Percentiles rank a stretch among this genome's conserved stretches.
Conservation (phyloP, 1,140 invertebrate genomes). For the Trissolcus basalis region DNA sequence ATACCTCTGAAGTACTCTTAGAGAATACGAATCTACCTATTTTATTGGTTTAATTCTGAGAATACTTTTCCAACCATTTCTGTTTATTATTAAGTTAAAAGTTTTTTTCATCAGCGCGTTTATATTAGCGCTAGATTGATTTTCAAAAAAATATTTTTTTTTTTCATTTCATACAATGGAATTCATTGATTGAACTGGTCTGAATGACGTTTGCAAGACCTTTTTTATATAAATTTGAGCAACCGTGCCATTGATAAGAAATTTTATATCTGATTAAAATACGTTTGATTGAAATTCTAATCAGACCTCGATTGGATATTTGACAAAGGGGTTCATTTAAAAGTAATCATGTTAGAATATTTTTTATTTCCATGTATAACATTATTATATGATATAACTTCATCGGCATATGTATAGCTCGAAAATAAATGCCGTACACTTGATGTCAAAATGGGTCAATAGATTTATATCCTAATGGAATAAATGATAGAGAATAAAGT, state of each 20-base stretch:
- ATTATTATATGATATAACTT: constrained; percentile 1
- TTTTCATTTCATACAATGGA: neutral
- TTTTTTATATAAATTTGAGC: too few relatives aligned
- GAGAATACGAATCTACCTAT: constrained; percentile 48
- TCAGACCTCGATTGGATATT: too few relatives aligned
- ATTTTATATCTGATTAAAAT: too few relatives aligned
- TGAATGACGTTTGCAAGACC: too few relatives aligned
- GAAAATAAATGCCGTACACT: constrained; percentile 29
- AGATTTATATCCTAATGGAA: constrained; percentile 24
- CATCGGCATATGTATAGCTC: constrained; percentile 6
- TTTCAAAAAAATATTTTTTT: neutral
- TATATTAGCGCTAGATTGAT: constrained; percentile 4
- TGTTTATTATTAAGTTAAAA: constrained; percentile 47
- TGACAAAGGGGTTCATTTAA: too few relatives aligned
- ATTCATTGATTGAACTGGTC: too few relatives aligned
- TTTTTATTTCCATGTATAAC: neutral
- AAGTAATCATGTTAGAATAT: neutral
- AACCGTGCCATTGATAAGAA: too few relatives aligned
- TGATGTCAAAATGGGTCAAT: constrained; percentile 31
- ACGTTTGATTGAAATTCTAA: too few relatives aligned
- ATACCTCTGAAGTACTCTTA: constrained; percentile 24
- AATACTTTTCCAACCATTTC: constrained; percentile 30
- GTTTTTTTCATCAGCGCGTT: too few relatives aligned
- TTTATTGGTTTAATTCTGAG: constrained; percentile 48
- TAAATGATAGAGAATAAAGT: constrained; percentile 32